These are phyloP conservation scores for Hassar affinis DNA, from an alignment of 2,113 vertebrate genomes.

Conservation along the genomic window DNA sequence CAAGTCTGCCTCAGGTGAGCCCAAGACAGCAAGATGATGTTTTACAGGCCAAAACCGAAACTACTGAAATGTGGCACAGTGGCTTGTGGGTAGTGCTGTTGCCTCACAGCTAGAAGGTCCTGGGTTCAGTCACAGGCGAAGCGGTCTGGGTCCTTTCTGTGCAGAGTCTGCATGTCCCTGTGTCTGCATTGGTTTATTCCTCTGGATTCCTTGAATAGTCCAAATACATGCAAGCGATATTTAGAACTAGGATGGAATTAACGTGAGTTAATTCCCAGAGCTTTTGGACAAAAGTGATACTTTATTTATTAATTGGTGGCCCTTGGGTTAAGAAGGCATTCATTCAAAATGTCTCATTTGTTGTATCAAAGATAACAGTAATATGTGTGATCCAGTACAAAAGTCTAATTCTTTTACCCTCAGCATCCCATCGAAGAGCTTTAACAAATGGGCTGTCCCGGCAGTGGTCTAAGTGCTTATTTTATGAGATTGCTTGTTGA, in stretches of 20 bases:
- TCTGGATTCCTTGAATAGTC: too few relatives aligned
- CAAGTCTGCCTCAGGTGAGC: neutral
- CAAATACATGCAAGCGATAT: too few relatives aligned
- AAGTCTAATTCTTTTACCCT: neutral
- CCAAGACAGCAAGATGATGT: neutral
- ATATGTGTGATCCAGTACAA: neutral
- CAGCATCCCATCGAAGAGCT: conserved; percentile 54
- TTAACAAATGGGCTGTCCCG: conserved; percentile 43
- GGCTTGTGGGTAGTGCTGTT: too few relatives aligned
- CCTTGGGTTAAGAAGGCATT: conserved; percentile 22
- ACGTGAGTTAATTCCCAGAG: too few relatives aligned
- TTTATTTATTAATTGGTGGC: neutral
- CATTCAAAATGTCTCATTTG: neutral
- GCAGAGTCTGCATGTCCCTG: too few relatives aligned
- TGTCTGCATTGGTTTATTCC: too few relatives aligned
- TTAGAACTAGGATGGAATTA: too few relatives aligned
- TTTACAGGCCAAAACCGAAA: neutral
- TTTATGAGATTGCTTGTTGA: conserved; percentile 64
- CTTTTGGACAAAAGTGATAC: neutral
- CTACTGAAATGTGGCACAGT: too few relatives aligned
- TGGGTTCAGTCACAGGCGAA: too few relatives aligned
- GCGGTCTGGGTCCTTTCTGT: too few relatives aligned
- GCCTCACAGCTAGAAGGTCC: too few relatives aligned
- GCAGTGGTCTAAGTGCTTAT: conserved; percentile 56
- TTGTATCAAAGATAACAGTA: neutral